A percentile compares a stretch with the other conserved stretches of the same genome.
These are phyloP conservation scores for Phyllotis vaccarum DNA, from an alignment of 2,797 vertebrate species.

Conservation along the genomic window DNA sequence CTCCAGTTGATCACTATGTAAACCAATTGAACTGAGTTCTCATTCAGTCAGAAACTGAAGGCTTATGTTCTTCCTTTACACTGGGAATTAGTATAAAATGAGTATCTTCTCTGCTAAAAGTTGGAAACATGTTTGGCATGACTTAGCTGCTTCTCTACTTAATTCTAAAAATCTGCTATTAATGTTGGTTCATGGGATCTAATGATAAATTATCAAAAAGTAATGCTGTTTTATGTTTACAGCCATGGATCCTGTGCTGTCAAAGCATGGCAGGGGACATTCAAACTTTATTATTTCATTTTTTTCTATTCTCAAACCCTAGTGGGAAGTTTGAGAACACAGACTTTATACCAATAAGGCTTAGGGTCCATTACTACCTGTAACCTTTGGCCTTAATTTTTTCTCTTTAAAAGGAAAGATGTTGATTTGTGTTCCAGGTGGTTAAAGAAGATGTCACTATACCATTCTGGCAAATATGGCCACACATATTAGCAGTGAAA, in stretches of 20 bases:
- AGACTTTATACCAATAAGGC: not conserved
- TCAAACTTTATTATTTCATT: not conserved
- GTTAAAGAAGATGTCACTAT: not conserved
- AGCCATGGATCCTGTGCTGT: not conserved
- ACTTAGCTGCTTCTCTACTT: not conserved
- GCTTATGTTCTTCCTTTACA: not conserved
- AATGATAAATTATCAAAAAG: not conserved
- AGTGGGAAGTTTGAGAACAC: not conserved
- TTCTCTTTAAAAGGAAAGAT: not conserved
- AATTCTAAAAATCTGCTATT: not conserved
- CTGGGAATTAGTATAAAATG: slow-evolving; percentile 30
- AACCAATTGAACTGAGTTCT: not conserved
- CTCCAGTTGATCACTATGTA: slow-evolving; percentile 46
- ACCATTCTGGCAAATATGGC: not conserved
- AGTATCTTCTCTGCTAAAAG: slow-evolving; percentile 32
- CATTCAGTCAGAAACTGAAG: not conserved
- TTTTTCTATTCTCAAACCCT: not conserved
- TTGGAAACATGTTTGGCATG: slow-evolving; percentile 19
- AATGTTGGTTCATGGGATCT: not conserved
- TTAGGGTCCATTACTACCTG: not conserved
- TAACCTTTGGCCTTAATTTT: not conserved
- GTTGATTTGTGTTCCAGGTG: not conserved
- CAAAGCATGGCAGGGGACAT: not conserved
- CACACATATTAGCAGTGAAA: not conserved
- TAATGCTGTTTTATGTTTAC: not conserved